Conservation (phyloP, 2,888 invertebrate species). For the Netelia virgata region DNA sequence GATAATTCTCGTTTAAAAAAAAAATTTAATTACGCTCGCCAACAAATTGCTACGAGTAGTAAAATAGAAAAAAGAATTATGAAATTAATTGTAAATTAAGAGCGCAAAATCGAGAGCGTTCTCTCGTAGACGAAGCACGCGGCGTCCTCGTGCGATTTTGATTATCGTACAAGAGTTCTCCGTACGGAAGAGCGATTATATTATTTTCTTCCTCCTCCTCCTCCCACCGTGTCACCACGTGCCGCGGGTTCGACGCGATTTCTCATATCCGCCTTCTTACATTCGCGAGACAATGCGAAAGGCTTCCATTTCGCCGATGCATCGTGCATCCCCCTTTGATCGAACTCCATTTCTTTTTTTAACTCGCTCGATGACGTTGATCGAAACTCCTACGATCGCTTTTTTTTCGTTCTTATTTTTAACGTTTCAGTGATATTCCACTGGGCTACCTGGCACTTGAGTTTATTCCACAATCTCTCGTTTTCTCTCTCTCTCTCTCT, state of each 20-base stretch:
- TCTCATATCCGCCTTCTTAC: constrained; percentile 20
- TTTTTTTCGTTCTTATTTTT: neutral
- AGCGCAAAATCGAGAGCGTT: neutral
- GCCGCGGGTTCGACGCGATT: neutral
- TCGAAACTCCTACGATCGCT: constrained; percentile 26
- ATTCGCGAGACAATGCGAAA: constrained; percentile 6
- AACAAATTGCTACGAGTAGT: no score
- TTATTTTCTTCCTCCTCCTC: neutral
- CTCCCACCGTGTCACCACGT: neutral
- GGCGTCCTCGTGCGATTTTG: constrained; percentile 26
- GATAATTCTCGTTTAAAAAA: no score
- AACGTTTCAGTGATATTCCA: constrained; percentile 20
- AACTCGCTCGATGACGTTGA: constrained; percentile 16
- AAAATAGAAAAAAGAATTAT: neutral
- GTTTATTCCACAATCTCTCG: constrained; percentile 1
- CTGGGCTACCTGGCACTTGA: constrained; percentile 9
- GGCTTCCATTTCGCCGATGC: constrained; percentile 2
- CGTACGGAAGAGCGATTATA: constrained; percentile 2
- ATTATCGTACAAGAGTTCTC: constrained; percentile 12
- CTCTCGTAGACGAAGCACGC: neutral
- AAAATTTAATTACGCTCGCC: no score
- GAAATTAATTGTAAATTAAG: neutral
- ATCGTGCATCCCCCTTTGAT: constrained; percentile 17
- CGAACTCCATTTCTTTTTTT: constrained; percentile 1
- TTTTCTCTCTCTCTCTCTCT: constrained; percentile 16